phyloP scores from a whole-genome alignment of 2,113 vertebrate genomes.

The Hydrolagus affinis region DNA sequence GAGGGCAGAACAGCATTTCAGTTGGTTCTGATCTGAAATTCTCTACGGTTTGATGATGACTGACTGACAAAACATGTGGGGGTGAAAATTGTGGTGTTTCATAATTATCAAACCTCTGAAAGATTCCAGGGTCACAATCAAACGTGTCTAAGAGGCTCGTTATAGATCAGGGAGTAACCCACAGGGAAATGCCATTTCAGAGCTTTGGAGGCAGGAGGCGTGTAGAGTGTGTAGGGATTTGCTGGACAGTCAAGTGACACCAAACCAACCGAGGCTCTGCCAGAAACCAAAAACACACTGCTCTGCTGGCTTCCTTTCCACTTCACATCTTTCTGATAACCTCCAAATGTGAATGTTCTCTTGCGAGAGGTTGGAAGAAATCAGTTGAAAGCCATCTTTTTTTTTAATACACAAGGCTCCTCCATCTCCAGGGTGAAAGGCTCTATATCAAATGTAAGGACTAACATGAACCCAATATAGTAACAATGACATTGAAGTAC shows the following conservation, averaged over 20 bases:
- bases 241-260: constrained; percentile 3
- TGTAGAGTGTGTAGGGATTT: background rate
- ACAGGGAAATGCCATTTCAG: background rate
- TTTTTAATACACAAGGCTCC: too few relatives aligned
- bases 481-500: too few relatives aligned
- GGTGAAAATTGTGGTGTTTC: too few relatives aligned
- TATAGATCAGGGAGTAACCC: background rate
- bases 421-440: too few relatives aligned
- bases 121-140: background rate
- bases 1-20: too few relatives aligned
- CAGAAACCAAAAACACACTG: background rate
- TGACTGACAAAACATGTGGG: too few relatives aligned
- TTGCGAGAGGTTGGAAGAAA: background rate
- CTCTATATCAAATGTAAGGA: too few relatives aligned
- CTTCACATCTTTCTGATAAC: constrained; percentile 21
- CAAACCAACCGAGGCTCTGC: background rate
- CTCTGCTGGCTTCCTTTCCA: background rate
- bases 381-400: too few relatives aligned
- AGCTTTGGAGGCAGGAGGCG: background rate
- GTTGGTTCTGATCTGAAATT: too few relatives aligned
- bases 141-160: background rate
- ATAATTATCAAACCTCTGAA: background rate
- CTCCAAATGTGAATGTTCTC: background rate
- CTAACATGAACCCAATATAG: too few relatives aligned
- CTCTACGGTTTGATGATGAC: too few relatives aligned